Evolutionary conservation across 2,888 invertebrate genomes (phyloP).

Genomic region (Tiliacea citrago): DNA sequence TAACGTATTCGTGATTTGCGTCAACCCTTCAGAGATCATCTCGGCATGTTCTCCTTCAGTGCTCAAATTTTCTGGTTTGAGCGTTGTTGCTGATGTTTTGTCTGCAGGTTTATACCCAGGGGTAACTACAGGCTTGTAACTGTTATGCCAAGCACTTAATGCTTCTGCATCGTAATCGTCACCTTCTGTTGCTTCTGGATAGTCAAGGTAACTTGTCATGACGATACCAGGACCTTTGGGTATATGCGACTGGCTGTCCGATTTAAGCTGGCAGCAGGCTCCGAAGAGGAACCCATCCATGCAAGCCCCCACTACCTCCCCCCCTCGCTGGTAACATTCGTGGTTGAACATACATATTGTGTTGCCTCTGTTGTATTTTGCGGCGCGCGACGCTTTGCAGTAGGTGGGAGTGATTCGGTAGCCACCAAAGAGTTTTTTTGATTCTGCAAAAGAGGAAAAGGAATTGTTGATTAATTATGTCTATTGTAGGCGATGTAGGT

Average conservation of each 20-base stretch:
- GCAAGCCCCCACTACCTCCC: constrained; percentile 96
- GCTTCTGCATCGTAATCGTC: constrained; percentile 85
- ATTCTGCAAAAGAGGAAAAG: constrained; percentile 76
- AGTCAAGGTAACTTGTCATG: constrained; percentile 87
- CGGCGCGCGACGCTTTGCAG: constrained; percentile 93
- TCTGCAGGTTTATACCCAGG: constrained; percentile 85
- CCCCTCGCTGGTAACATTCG: constrained; percentile 95
- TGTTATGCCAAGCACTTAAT: constrained; percentile 85
- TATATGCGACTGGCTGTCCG: constrained; percentile 87
- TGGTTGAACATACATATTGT: constrained; percentile 98
- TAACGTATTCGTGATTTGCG: constrained; percentile 90
- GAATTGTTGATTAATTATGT: background rate
- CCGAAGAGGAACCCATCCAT: constrained; percentile 98
- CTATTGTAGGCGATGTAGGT: too few relatives aligned
- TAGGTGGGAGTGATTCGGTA: constrained; percentile 96
- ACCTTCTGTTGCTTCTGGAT: constrained; percentile 82
- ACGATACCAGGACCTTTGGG: constrained; percentile 88
- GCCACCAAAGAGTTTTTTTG: constrained; percentile 95
- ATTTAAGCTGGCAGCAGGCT: constrained; percentile 95
- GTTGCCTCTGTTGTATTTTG: constrained; percentile 92
- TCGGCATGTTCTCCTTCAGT: constrained; percentile 83
- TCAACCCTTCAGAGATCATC: constrained; percentile 90
- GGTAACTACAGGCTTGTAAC: constrained; percentile 87
- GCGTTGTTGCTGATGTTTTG: constrained; percentile 71
- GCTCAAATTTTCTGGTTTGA: constrained; percentile 75